Conservation (phyloP, 1,140 invertebrate species). For the Drosophila ambigua region DNA sequence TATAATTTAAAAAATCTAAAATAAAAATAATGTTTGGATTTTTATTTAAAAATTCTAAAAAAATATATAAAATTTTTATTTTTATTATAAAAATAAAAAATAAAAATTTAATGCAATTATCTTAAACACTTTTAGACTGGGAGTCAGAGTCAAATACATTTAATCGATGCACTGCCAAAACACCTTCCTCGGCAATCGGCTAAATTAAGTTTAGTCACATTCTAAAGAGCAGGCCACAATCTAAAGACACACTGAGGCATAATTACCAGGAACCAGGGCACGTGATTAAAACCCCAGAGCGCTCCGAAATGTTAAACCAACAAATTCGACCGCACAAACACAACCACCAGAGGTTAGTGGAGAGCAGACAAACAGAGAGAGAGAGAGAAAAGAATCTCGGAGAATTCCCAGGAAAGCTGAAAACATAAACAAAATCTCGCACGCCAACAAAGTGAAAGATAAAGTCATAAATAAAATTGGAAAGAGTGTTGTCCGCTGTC, state of each 20-base stretch:
- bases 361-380: background rate
- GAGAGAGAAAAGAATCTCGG: conserved; percentile 63
- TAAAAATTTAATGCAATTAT: no score
- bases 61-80: no score
- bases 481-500: conserved; percentile 55
- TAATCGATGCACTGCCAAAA: conserved; percentile 11
- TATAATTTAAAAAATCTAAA: no score
- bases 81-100: no score
- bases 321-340: conserved; percentile 51
- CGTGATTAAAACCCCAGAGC: conserved; percentile 71
- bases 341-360: conserved; percentile 17
- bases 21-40: no score
- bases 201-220: conserved; percentile 78
- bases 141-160: no score
- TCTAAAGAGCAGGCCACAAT: conserved; percentile 56
- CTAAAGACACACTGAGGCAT: conserved; percentile 71
- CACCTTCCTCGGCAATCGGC: conserved; percentile 18
- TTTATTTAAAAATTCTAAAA: no score
- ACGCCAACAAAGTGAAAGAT: conserved; percentile 73
- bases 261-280: conserved; percentile 69
- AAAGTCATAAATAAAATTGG: conserved; percentile 81
- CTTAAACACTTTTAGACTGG: no score
- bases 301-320: conserved; percentile 4
- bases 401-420: conserved; percentile 74
- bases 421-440: conserved; percentile 75